Base-by-base conservation (phyloP, 2,888 invertebrate species). In the Caradrina kadenii region DNA sequence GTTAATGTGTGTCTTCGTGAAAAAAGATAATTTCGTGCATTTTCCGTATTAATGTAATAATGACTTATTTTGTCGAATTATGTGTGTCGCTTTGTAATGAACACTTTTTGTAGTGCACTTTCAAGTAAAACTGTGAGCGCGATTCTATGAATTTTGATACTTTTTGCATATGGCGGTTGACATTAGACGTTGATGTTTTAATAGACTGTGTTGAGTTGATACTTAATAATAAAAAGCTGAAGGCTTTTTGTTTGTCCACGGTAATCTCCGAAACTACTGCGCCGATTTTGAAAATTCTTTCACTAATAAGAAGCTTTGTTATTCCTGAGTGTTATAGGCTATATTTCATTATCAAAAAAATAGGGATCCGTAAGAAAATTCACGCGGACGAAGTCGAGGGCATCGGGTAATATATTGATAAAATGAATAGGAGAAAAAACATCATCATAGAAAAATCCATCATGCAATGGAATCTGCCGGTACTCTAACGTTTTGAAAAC, bases 1-100 rank as follows among this genome's bases (percentile, higher is more conserved):
- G 50, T 45, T 56, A 71, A 68, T 72, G 60, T 61, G 58, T 49
- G 67, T 60, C 67, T 68, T 48, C 49, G 60, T 63, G 56, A 58
- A 78, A 26, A 73, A 53, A 67, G 55, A 68, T 61, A 73, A 68
- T 61, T 78, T 67, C 78, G 26, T 68, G 61, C 70, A 66, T 75
- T 78, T 79, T 70, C 60, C n/a, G 66, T 48, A 53, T 53, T 79
- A 78, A 78, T 79, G 74, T 61, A 42, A 66, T 65, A 74, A 65
- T 69, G 55, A 63, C 55, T 65, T 69, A 73, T 50, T 79, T 69
- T 63, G 60, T 70, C 42, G 31, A 54, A 60, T 77, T 62, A 65
- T 72, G n/a, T 66, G 49, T 73, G 53, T 69, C 58, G 54, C 62
- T 68, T 62, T 66, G 73, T 63, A 63, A 59, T n/a, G 50, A 60